Conservation (phyloP, 2,888 invertebrate species). For the Pomacea canaliculata region DNA sequence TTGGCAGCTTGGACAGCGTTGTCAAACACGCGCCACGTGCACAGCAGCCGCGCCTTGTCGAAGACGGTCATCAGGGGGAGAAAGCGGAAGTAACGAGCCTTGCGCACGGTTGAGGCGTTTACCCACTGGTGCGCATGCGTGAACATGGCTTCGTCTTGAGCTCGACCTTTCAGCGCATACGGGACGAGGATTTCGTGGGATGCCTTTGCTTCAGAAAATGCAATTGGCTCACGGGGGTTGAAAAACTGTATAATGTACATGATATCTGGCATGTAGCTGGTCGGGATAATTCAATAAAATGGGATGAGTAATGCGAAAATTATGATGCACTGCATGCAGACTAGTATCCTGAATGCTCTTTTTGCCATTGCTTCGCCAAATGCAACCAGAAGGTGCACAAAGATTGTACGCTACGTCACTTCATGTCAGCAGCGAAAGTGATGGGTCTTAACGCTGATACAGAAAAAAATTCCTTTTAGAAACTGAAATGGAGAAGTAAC, state of each 20-base stretch:
- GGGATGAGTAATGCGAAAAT: no score
- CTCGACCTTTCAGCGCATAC: not conserved
- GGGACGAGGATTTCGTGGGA: not conserved
- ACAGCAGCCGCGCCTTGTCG: not conserved
- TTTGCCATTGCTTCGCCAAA: no score
- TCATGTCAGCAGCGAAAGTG: no score
- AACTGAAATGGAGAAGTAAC: no score
- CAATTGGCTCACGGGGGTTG: not conserved
- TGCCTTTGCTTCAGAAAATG: not conserved
- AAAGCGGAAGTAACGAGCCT: not conserved
- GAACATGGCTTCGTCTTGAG: not conserved
- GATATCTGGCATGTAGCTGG: not conserved
- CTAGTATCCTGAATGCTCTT: no score
- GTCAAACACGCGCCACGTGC: conserved; percentile 2
- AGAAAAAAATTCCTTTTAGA: no score
- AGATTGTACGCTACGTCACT: no score
- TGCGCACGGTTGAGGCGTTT: not conserved
- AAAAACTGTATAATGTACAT: not conserved
- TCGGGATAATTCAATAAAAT: not conserved
- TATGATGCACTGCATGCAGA: no score
- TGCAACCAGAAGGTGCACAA: no score
- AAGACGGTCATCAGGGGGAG: not conserved
- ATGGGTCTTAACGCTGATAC: no score
- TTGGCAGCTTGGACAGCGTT: not conserved
- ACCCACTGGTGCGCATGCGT: not conserved